Conservation (phyloP, 2,113 vertebrate genomes). For the Brachypodius melanocephalos region DNA sequence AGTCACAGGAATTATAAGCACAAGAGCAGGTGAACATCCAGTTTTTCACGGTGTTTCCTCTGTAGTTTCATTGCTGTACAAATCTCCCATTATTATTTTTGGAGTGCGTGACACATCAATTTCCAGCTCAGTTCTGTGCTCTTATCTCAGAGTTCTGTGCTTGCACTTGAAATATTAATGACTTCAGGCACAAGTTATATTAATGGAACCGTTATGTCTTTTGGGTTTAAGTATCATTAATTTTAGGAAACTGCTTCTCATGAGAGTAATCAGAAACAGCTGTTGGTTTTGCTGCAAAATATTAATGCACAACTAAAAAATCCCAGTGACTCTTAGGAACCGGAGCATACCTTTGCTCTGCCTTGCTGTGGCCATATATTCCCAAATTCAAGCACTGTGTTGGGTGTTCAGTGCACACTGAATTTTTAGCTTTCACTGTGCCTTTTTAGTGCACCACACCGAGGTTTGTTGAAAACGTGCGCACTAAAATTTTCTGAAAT, state of each 20-base stretch:
- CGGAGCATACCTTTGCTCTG: background rate
- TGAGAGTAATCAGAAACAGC: background rate
- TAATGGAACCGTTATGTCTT: background rate
- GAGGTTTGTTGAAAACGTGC: background rate
- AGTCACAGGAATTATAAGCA: background rate
- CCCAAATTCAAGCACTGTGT: background rate
- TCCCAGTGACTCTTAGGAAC: background rate
- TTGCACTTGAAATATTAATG: background rate
- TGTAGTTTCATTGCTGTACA: background rate
- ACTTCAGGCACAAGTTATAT: background rate
- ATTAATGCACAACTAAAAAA: background rate
- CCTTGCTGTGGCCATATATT: background rate
- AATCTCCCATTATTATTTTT: background rate
- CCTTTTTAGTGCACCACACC: background rate
- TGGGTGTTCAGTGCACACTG: background rate
- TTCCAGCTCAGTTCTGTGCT: background rate
- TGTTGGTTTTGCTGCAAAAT: background rate
- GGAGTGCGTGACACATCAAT: background rate
- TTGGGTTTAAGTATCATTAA: background rate
- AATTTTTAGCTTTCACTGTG: background rate
- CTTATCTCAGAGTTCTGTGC: background rate
- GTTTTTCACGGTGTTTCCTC: background rate
- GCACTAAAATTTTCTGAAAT: background rate
- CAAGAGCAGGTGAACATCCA: background rate
- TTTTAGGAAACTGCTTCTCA: background rate